Conservation (phyloP, 1,140 invertebrate species). For the Arion vulgaris region DNA sequence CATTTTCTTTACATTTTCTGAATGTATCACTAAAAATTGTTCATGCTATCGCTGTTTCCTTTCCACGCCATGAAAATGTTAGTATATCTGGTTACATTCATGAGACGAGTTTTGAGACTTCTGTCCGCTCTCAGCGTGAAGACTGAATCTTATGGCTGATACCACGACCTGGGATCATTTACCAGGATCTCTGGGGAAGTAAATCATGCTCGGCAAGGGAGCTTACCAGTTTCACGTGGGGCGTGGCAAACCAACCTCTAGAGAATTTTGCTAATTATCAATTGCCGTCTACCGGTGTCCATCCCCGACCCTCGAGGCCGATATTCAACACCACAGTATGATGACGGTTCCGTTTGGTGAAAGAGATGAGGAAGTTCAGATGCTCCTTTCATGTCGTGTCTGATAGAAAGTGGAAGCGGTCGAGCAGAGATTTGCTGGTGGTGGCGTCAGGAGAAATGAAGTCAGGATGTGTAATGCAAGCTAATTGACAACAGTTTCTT, state of each 20-base stretch:
- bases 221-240: neutral
- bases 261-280: slow-evolving; percentile 21
- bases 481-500: neutral
- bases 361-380: neutral
- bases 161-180: neutral
- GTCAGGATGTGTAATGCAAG: neutral
- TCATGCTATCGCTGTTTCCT: neutral
- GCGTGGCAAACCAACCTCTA: neutral
- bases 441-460: neutral
- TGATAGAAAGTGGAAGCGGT: neutral
- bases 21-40: too few species aligned
- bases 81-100: neutral
- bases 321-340: slow-evolving; percentile 17
- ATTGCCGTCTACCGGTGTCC: neutral
- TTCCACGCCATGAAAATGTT: neutral
- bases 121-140: neutral
- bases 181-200: neutral
- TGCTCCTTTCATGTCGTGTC: neutral
- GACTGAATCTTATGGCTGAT: neutral
- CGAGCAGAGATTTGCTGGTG: neutral
- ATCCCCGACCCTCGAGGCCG: neutral
- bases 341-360: neutral
- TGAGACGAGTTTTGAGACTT: neutral
- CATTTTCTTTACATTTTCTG: too few species aligned
- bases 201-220: slow-evolving; percentile 25